A percentile compares a stretch with the other conserved stretches of the same genome.
phyloP scores from a whole-genome alignment of 2,888 invertebrate species.

The Melitaea athalia region DNA sequence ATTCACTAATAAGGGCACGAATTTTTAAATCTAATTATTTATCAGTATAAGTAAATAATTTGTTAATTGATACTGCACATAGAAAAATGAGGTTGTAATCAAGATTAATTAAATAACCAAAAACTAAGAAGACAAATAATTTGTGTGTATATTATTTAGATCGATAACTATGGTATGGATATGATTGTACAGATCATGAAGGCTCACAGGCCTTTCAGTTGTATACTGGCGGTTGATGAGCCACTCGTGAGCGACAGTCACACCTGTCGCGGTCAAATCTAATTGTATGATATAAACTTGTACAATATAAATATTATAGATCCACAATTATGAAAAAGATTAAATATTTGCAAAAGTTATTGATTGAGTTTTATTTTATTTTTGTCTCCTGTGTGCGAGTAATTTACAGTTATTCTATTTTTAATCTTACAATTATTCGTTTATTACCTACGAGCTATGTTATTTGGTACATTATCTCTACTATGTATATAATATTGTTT shows the following conservation, averaged over 20 bases:
- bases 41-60: constrained; percentile 58
- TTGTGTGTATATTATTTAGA: constrained; percentile 79
- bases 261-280: constrained; percentile 65
- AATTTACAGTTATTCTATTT: constrained; percentile 11
- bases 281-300: constrained; percentile 80
- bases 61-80: constrained; percentile 76
- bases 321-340: constrained; percentile 83
- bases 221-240: constrained; percentile 61
- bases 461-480: constrained; percentile 52
- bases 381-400: constrained; percentile 6
- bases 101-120: constrained; percentile 65
- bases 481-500: constrained; percentile 32
- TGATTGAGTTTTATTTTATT: constrained; percentile 66
- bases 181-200: constrained; percentile 71
- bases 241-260: constrained; percentile 56
- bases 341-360: constrained; percentile 83
- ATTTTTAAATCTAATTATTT: constrained; percentile 62
- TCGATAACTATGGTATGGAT: constrained; percentile 64
- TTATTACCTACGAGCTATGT: constrained; percentile 45
- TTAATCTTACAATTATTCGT: constrained; percentile 14
- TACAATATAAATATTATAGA: constrained; percentile 83
- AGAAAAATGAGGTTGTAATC: constrained; percentile 80
- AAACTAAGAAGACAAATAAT: constrained; percentile 77
- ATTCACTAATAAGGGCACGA: constrained; percentile 71
- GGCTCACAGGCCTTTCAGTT: constrained; percentile 23